Evolutionary conservation across 2,797 vertebrate genomes (phyloP).

Genomic region (Esox lucius): DNA sequence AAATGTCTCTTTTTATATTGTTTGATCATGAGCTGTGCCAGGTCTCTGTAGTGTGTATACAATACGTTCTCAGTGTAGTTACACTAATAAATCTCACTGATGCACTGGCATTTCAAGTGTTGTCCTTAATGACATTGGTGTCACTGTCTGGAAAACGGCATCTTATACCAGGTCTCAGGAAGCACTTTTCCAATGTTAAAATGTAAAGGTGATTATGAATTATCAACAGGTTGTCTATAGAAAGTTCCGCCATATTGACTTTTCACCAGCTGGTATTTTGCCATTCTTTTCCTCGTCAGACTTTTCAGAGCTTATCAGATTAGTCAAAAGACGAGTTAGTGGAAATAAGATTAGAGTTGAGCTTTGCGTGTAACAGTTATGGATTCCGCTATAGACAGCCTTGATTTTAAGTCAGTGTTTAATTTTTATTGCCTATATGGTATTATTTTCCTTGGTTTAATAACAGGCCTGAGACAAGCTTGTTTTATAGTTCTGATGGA

Average conservation of each 20-base stretch:
- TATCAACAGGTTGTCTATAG: not conserved
- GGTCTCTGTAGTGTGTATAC: not conserved
- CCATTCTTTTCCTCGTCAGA: too few relatives aligned
- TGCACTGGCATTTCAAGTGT: not conserved
- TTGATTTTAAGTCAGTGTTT: too few relatives aligned
- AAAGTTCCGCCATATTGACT: not conserved
- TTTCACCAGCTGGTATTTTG: not conserved
- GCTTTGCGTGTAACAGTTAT: too few relatives aligned
- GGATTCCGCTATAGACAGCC: too few relatives aligned
- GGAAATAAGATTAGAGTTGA: too few relatives aligned
- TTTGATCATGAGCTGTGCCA: not conserved
- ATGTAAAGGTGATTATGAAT: not conserved
- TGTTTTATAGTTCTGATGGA: too few relatives aligned
- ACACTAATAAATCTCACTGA: slow-evolving; percentile 7
- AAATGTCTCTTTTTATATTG: not conserved
- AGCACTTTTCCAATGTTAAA: not conserved
- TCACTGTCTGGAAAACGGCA: not conserved
- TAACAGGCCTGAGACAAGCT: too few relatives aligned
- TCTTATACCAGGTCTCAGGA: not conserved
- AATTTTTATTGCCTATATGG: too few relatives aligned
- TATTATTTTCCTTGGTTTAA: too few relatives aligned
- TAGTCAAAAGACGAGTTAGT: too few relatives aligned
- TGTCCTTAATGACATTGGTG: not conserved
- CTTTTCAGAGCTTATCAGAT: too few relatives aligned
- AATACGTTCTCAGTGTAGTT: slow-evolving; percentile 5